Evolutionary conservation across 1,140 invertebrate species (phyloP).

Genomic region (Agrypnia vestita): DNA sequence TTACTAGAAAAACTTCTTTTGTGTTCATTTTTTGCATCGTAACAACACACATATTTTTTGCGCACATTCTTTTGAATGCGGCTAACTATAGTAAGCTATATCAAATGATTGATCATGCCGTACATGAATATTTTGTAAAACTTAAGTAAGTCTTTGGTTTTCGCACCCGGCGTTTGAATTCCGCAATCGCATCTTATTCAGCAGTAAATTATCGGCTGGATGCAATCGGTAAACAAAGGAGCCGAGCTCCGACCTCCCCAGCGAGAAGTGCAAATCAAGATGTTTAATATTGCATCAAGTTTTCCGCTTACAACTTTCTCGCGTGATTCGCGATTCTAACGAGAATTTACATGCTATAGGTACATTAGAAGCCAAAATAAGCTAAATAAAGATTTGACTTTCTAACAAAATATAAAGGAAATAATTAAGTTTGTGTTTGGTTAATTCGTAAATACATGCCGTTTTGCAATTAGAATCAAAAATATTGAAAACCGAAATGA

Average conservation of each 20-base stretch:
- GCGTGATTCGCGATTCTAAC: too few relatives aligned
- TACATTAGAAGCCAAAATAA: too few relatives aligned
- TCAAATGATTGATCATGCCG: too few relatives aligned
- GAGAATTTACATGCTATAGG: too few relatives aligned
- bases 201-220: constrained; percentile 32
- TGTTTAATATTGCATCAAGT: constrained; percentile 36
- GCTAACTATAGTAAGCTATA: too few relatives aligned
- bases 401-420: not conserved
- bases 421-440: not conserved
- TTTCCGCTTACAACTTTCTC: not conserved
- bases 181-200: constrained; percentile 40
- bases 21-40: too few relatives aligned
- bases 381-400: too few relatives aligned
- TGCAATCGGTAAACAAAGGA: constrained; percentile 46
- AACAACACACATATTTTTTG: too few relatives aligned
- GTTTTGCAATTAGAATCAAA: too few relatives aligned
- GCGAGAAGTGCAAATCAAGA: constrained; percentile 34
- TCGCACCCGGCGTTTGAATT: not conserved
- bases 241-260: constrained; percentile 4
- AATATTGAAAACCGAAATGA: too few relatives aligned
- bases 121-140: not conserved
- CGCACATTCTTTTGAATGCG: too few relatives aligned
- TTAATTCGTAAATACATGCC: not conserved
- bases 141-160: not conserved
- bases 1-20: too few relatives aligned